Evolutionary conservation across 53 echinoderm and acorn worm species (phyloP).

Genomic region (Arbacia lixula): DNA sequence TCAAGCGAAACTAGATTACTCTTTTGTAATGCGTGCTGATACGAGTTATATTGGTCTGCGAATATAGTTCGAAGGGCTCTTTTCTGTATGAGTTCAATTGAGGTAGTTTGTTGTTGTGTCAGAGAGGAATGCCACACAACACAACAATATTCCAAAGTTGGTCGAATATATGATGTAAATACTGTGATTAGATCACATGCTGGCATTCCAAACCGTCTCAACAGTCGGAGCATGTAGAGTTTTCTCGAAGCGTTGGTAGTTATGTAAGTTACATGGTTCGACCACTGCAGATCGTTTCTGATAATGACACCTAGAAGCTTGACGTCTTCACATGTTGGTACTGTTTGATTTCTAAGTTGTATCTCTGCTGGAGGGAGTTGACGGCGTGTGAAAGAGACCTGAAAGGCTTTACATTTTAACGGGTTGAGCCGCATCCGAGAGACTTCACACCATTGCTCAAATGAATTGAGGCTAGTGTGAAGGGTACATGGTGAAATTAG

Average conservation of each 20-base stretch:
- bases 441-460: slow-evolving; percentile 11
- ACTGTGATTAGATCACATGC: neutral
- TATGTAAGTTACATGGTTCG: neutral
- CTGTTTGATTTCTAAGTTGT: neutral
- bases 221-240: neutral
- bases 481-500: neutral
- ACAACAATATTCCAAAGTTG: neutral
- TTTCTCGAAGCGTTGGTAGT: slow-evolving; percentile 2
- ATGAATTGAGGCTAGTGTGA: neutral
- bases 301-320: slow-evolving; percentile 28
- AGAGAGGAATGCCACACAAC: neutral
- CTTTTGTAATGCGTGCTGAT: neutral
- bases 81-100: neutral
- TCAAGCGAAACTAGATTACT: neutral
- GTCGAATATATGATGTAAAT: neutral
- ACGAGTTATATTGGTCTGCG: neutral
- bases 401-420: neutral
- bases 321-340: neutral
- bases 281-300: slow-evolving; percentile 10
- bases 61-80: neutral
- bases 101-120: neutral
- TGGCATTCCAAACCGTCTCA: slow-evolving; percentile 1
- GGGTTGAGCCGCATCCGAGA: slow-evolving; percentile 2
- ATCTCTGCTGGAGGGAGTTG: neutral
- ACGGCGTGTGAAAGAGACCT: slow-evolving; percentile 1